Percentiles rank a stretch among this genome's conserved stretches.
Conservation (phyloP, 2,113 vertebrate species). For the Monopterus albus region DNA sequence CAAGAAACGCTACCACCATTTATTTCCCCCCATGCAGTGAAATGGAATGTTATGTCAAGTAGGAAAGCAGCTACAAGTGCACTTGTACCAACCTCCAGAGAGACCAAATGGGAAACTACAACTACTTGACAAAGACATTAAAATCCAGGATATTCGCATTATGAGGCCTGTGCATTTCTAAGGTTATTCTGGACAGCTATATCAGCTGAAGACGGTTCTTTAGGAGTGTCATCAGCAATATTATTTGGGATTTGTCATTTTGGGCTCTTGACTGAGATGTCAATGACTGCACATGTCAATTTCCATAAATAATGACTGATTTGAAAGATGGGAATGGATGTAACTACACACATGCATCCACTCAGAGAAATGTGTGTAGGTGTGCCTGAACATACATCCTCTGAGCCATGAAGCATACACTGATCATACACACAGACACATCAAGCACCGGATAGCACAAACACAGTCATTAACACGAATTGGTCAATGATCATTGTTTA, state of each 20-base stretch:
- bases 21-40: not conserved
- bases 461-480: conserved; percentile 23
- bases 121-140: conserved; percentile 73
- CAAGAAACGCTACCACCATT: conserved; percentile 8
- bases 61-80: conserved; percentile 38
- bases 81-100: conserved; percentile 46
- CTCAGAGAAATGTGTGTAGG: not conserved
- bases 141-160: conserved; percentile 67
- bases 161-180: conserved; percentile 33
- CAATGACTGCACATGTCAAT: conserved; percentile 40
- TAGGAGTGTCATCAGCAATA: conserved; percentile 51
- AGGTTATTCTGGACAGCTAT: conserved; percentile 49
- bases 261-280: conserved; percentile 38
- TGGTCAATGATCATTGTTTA: conserved; percentile 39
- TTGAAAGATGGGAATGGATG: conserved; percentile 26
- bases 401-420: not conserved
- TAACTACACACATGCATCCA: conserved; percentile 1
- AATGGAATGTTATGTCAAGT: conserved; percentile 56
- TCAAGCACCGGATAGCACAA: not conserved
- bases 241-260: conserved; percentile 58
- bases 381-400: not conserved
- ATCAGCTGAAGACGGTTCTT: conserved; percentile 16
- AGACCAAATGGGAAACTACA: conserved; percentile 58
- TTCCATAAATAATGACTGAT: conserved; percentile 52
- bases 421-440: not conserved